Conservation (phyloP, 1,140 invertebrate species). For the Holotrichia oblita region DNA sequence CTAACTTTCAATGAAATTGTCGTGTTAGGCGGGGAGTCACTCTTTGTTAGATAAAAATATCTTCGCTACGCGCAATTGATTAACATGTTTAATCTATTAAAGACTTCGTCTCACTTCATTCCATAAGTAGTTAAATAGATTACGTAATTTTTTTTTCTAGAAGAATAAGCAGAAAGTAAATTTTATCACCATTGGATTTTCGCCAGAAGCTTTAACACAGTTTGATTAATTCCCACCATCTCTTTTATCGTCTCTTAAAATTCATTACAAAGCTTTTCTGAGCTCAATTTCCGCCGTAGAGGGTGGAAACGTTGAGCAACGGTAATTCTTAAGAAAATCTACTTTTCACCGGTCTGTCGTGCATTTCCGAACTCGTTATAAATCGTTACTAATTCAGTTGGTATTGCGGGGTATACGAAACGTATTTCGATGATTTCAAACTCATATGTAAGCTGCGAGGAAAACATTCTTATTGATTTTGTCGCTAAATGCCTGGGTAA, state of each 20-base stretch:
- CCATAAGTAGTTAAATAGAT: not conserved
- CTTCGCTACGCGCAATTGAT: not conserved
- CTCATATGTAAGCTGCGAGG: not conserved
- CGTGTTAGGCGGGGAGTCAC: too few species aligned
- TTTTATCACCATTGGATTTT: not conserved
- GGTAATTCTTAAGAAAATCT: slow-evolving; percentile 31
- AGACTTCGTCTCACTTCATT: too few species aligned
- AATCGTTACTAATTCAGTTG: not conserved
- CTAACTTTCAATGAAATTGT: too few species aligned
- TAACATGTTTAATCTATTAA: too few species aligned
- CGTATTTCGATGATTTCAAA: not conserved
- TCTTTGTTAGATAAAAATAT: not conserved
- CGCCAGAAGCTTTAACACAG: not conserved
- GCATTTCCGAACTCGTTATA: slow-evolving; percentile 9
- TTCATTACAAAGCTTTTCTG: not conserved
- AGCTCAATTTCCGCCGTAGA: not conserved
- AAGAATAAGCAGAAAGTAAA: not conserved
- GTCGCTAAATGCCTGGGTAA: too few species aligned
- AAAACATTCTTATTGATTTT: not conserved
- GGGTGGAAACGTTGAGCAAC: slow-evolving; percentile 1
- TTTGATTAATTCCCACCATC: slow-evolving; percentile 4
- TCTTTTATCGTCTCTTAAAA: not conserved
- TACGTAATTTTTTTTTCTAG: not conserved
- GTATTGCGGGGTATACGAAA: not conserved
- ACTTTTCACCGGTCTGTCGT: not conserved